Conservation (phyloP, 2,888 invertebrate genomes). For the Camptogramma bilineatum region DNA sequence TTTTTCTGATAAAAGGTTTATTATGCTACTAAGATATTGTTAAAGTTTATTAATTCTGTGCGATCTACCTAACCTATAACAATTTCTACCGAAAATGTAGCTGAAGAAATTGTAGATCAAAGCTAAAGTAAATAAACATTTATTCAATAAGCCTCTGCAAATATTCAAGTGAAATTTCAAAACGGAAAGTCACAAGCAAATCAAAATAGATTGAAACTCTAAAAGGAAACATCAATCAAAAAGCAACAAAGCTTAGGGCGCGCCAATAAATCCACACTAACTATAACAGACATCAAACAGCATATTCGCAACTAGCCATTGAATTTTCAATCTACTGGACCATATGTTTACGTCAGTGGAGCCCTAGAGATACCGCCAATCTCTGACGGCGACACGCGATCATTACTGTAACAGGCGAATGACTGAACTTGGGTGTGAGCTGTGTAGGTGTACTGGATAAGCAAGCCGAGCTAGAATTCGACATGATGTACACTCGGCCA, state of each 20-base stretch:
- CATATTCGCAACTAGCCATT: constrained; percentile 50
- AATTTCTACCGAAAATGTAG: not conserved
- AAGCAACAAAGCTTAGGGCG: constrained; percentile 4
- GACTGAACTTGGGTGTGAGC: constrained; percentile 27
- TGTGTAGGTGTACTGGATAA: constrained; percentile 32
- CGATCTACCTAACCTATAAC: not conserved
- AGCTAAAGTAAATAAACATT: too few species aligned
- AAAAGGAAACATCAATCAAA: constrained; percentile 9
- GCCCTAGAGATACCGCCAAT: constrained; percentile 52
- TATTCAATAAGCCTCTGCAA: not conserved
- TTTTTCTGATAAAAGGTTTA: not conserved
- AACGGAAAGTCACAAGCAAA: not conserved
- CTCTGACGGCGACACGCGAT: constrained; percentile 50
- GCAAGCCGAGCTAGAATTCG: constrained; percentile 15
- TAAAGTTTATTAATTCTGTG: not conserved
- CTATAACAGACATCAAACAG: constrained; percentile 18
- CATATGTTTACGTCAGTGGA: constrained; percentile 59
- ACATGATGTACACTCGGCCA: constrained; percentile 1
- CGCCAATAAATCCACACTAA: constrained; percentile 25
- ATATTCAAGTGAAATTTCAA: not conserved
- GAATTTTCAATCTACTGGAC: constrained; percentile 43
- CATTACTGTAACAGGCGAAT: constrained; percentile 46
- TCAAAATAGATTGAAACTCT: not conserved
- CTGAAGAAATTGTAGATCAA: not conserved
- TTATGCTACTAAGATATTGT: not conserved